Base-by-base conservation (phyloP, 2,888 invertebrate genomes). In the Cephus spinipes region DNA sequence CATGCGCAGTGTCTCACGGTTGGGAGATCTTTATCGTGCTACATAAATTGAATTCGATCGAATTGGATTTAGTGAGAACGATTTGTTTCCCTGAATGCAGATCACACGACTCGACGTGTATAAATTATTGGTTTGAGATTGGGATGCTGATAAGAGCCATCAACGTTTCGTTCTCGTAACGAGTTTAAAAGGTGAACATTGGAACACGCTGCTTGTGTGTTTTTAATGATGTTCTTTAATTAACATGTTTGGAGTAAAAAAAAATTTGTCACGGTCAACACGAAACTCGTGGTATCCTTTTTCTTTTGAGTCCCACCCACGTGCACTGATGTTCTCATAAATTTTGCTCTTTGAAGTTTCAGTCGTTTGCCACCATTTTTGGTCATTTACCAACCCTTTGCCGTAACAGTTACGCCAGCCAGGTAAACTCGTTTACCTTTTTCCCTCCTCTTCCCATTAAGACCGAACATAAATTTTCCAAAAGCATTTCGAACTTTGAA, bases 21-120 rank as follows among this genome's bases (percentile, higher is more conserved):
- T 71, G 32, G 74, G 71, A 30, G 30, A 69, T 32, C n/a, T 34
- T n/a, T 40, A 74, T 73, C 31, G 74, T 68, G 11, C n/a, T 33
- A 33, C 30, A 40, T 77, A 77, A 77, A 77, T 75, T 73, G 36
- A 15, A 15, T 34, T 33, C 40, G 78, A 30, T 78, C 78, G 73
- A 76, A 76, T 69, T 73, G 55, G 76, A 78, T 78, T 76, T 35
- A 71, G 68, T 36, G 78, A 34, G 33, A 78, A 77, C 77, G 74
- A 77, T 77, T 77, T 75, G 77, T 77, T 75, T 69, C 34, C 74
- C 69, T 77, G 71, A 71, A 77, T 75, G 71, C 75, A 69, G 77
- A 31, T 73, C 69, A 40, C 74, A 40, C 71, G 77, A 75, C 73
- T 73, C 71, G 76, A 75, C 74, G 74, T 3, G 74, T 33, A 73